Evolutionary conservation across 2,888 invertebrate genomes (phyloP), one percentile per base, ranked within the genome.

Genomic region (Drosophila multiciliata): DNA sequence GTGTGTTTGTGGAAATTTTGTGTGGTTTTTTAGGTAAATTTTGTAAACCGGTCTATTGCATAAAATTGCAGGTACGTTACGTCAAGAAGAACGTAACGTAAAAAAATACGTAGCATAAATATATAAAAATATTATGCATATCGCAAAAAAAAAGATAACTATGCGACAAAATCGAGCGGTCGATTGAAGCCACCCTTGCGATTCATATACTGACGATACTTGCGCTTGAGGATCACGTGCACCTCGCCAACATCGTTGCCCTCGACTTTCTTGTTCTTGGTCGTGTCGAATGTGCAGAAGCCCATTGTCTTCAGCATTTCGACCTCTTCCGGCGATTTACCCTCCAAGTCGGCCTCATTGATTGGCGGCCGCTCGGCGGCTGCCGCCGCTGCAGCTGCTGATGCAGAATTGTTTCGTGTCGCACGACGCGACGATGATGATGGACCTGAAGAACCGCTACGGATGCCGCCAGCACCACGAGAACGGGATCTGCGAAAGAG

Each of bases 201-300:
- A 93, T 99, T 99, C 99, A 99, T 99, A 92, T 99, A 99, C 94
- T 99, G 99, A 87, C 99, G 96, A 93, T 99, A 99, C 94, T 99
- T 98, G 87, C 99, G 94, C 94, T 99, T 99, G 72, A 99, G 95
- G 75, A 98, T 98, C 67, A 99, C 98, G 92, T 99, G 99, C 76
- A 99, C 98, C 35, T 96, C 97, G n/a, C 98, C 98, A 63, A 96
- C 96, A 87, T 98, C 97, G 92, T 99, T 99, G 36, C 98, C 98
- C 0, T 97, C 96, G 0, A 99, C 98, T 94, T 97, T 97, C 93
- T 98, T 98, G 86, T 98, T 97, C 94, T 99, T 99, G 0, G 99
- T 99, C 0, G 98, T 96, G 92, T 99, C 97, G 93, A 99, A 99
- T 75, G 96, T 96, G 93, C 97, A 97, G 93, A 99, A 99, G 23